phyloP scores from a whole-genome alignment of 1,140 invertebrate species.

The Pseudachorutes palmiensis region DNA sequence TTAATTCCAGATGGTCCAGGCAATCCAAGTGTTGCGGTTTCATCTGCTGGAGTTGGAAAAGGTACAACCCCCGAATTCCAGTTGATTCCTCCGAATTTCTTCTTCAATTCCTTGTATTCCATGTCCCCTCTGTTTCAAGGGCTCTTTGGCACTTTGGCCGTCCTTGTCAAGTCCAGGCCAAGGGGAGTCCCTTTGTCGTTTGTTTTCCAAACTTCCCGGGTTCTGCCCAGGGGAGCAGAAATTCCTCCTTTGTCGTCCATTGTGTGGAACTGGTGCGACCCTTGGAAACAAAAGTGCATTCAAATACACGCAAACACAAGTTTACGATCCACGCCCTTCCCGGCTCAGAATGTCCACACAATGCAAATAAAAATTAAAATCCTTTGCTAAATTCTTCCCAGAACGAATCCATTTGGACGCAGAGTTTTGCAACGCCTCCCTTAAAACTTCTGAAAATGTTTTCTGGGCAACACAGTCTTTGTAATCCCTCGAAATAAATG shows the following conservation, averaged over 20 bases:
- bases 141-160: no score
- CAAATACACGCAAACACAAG: not conserved
- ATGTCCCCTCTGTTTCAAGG: no score
- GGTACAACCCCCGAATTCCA: no score
- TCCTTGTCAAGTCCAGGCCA: not conserved
- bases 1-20: slow-evolving; percentile 97
- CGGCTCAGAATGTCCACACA: not conserved
- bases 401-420: no score
- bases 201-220: not conserved
- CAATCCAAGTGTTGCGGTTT: slow-evolving; percentile 99
- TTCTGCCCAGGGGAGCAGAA: not conserved
- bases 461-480: no score
- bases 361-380: not conserved
- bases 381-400: no score
- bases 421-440: no score
- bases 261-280: not conserved
- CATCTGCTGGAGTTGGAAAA: slow-evolving; percentile 99
- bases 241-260: slow-evolving; percentile 6
- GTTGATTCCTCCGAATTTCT: no score
- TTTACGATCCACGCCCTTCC: not conserved
- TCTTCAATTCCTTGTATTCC: no score
- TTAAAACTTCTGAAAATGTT: no score
- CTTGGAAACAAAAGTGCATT: not conserved
- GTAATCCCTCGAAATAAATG: no score
- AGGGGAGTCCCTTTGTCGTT: not conserved